Conservation (phyloP, 2,113 vertebrate genomes). For the Ptyas mucosa region DNA sequence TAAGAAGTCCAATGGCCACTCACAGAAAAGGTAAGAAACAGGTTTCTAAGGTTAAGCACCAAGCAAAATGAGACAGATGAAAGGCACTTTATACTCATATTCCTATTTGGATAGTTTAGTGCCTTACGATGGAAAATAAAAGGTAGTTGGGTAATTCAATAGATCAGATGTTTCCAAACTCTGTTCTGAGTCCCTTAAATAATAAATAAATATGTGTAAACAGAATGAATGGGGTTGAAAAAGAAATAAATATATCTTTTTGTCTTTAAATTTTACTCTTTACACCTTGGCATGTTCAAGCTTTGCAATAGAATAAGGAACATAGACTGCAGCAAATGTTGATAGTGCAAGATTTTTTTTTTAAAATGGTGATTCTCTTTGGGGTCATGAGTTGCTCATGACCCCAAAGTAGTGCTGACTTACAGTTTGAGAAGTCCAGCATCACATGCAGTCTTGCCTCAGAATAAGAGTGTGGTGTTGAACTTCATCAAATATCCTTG, state of each 20-base stretch:
- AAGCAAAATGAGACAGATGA: not conserved
- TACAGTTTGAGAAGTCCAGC: not conserved
- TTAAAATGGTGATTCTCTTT: not conserved
- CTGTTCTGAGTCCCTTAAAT: not conserved
- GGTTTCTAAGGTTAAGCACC: not conserved
- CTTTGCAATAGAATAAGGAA: not conserved
- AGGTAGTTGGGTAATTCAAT: not conserved
- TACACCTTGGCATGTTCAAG: not conserved
- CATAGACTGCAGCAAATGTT: not conserved
- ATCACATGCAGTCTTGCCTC: constrained; percentile 14
- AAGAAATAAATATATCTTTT: not conserved
- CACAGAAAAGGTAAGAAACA: constrained; percentile 83
- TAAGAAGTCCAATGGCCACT: constrained; percentile 86
- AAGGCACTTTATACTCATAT: not conserved
- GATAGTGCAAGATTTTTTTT: not conserved
- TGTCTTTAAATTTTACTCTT: not conserved
- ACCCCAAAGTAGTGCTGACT: not conserved
- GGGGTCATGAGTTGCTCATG: not conserved
- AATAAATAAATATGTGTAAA: not conserved
- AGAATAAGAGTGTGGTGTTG: constrained; percentile 25
- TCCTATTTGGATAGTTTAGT: not conserved
- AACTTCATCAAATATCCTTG: not conserved
- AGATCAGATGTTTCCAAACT: not conserved
- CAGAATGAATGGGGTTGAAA: not conserved
- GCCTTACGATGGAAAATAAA: not conserved